Evolutionary conservation across 2,113 vertebrate genomes (phyloP), one percentile per base, ranked within the genome.

Genomic region (Lathamus discolor): DNA sequence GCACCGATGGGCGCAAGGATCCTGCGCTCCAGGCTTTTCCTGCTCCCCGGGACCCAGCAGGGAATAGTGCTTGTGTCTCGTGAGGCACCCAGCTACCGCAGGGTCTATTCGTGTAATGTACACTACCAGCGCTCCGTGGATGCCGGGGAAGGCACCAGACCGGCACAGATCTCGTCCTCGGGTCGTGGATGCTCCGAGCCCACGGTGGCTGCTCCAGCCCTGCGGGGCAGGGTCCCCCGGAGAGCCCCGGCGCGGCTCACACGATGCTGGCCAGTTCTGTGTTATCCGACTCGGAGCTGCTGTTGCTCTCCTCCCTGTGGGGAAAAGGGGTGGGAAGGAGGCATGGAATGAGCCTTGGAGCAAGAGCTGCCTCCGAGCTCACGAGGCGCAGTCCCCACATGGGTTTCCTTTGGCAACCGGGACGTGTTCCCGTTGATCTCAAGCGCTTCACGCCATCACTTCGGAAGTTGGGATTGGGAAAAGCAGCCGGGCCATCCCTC

Each of bases 221-320:
- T 1, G 10, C 10, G 52, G 57, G 55, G 17, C 31, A 0, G 6
- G 37, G 83, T 54, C 66, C 90, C 28, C 48, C 0, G 13, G 57
- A 69, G 63, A 92, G 63, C 49, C 77, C 83, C 12, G 5, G 66
- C 0, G 6, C 1, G 2, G 64, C 48, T 98, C 97, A 98, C 91
- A 98, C 98, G 35, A 98, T 98, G 92, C 98, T 98, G 91, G 98
- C 98, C 80, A 98, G 93, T 19, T 98, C 98, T 96, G 98, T 98
- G 85, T 98, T 98, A 95, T 98, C 98, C 0, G 98, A 98, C 62
- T 98, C 98, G 0, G 98, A 98, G 94, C 97, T 98, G 80, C 97
- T 98, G 37, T 97, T 98, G 95, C 96, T 98, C 59, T 97, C 98
- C 86, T 91, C 61, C 89, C 7, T 67, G 49, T 2, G 5, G 63